These are phyloP conservation scores for Adoxophyes honmai DNA, from an alignment of 1,140 invertebrate species.

Conservation along the genomic window DNA sequence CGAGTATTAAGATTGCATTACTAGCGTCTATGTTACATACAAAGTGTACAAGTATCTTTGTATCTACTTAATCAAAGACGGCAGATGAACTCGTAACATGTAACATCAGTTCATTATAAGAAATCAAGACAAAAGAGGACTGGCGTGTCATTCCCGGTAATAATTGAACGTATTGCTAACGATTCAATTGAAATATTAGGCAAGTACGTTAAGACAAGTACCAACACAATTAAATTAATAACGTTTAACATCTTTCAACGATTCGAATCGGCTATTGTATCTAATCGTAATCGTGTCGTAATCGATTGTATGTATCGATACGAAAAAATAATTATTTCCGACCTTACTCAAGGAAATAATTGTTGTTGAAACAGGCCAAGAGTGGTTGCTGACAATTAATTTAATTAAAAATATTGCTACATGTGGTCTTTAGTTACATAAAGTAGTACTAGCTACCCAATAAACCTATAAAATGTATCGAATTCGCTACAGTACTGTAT, in stretches of 20 bases:
- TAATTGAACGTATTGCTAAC: constrained; percentile 4
- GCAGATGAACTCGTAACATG: too few species aligned
- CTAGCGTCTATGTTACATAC: too few species aligned
- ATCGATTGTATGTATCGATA: constrained; percentile 55
- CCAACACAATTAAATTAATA: constrained; percentile 20
- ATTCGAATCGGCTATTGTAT: constrained; percentile 55
- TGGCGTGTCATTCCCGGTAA: too few species aligned
- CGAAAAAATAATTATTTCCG: constrained; percentile 56
- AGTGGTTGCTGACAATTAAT: constrained; percentile 46
- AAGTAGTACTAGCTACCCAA: constrained; percentile 26
- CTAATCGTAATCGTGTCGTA: constrained; percentile 41
- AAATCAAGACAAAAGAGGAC: too few species aligned
- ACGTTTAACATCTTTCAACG: constrained; percentile 34
- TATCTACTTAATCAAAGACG: too few species aligned
- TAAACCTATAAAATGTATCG: constrained; percentile 5
- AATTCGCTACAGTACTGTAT: constrained; percentile 12
- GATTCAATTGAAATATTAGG: background rate
- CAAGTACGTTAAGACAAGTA: constrained; percentile 17
- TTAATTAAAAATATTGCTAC: constrained; percentile 49
- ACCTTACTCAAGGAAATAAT: constrained; percentile 55
- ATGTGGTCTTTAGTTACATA: constrained; percentile 38
- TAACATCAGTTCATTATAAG: too few species aligned
- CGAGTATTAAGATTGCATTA: too few species aligned
- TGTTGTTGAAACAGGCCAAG: constrained; percentile 39
- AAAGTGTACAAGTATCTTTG: too few species aligned